A percentile compares a stretch with the other conserved stretches of the same genome.
These are phyloP conservation scores for Xiphophorus hellerii DNA, from an alignment of 2,113 vertebrate species.

Conservation along the genomic window DNA sequence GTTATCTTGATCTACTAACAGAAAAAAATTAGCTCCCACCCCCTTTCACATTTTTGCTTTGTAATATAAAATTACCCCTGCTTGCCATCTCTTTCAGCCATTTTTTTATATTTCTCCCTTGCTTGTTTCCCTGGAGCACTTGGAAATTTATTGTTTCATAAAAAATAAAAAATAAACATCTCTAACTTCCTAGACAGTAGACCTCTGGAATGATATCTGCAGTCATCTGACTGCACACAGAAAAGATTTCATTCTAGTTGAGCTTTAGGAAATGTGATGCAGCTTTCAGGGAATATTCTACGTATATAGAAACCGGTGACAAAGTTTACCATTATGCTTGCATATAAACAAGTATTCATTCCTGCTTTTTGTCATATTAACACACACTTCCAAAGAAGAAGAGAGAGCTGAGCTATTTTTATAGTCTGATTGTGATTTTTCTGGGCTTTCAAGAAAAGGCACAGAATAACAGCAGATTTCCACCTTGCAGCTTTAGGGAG, in stretches of 20 bases:
- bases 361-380: no score
- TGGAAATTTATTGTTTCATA: constrained; percentile 35
- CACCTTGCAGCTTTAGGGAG: no score
- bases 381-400: no score
- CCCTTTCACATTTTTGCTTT: constrained; percentile 20
- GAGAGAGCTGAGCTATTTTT: no score
- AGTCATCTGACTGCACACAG: constrained; percentile 39
- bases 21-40: constrained; percentile 10
- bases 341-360: constrained; percentile 17
- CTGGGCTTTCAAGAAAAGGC: no score
- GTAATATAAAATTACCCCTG: constrained; percentile 30
- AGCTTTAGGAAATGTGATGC: constrained; percentile 37
- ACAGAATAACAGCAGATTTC: no score
- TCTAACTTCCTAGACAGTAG: constrained; percentile 31
- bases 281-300: constrained; percentile 34
- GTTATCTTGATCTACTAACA: constrained; percentile 21
- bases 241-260: constrained; percentile 32
- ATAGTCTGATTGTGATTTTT: no score
- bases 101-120: constrained; percentile 23
- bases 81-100: constrained; percentile 21
- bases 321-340: constrained; percentile 31
- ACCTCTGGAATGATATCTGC: constrained; percentile 37
- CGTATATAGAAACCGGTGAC: constrained; percentile 32
- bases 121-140: constrained; percentile 32
- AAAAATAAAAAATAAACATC: neutral